Conservation (phyloP, 2,113 vertebrate species). For the Tautogolabrus adspersus region DNA sequence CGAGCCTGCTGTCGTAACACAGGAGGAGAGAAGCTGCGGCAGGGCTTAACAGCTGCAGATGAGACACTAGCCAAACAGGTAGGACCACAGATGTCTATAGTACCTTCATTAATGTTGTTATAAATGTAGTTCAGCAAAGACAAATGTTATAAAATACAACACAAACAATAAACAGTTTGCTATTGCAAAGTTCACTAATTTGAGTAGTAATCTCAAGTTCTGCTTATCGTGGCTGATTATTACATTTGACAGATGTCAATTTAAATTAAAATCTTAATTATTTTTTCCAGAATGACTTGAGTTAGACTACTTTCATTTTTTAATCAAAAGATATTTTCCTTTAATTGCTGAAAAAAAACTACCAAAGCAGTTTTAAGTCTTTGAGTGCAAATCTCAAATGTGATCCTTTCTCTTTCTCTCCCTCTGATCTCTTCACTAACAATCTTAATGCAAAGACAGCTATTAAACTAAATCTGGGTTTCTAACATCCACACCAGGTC, state of each 20-base stretch:
- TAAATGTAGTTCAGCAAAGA: too few species aligned
- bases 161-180: too few species aligned
- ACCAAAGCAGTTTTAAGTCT: background rate
- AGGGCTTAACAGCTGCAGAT: constrained; percentile 86
- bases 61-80: constrained; percentile 93
- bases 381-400: constrained; percentile 14
- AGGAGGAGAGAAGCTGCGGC: constrained; percentile 89
- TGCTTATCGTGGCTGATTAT: too few species aligned
- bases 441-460: constrained; percentile 39
- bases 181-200: too few species aligned
- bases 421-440: constrained; percentile 46
- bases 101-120: too few species aligned
- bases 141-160: too few species aligned
- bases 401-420: constrained; percentile 33
- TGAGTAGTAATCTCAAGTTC: too few species aligned
- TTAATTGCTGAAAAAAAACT: background rate
- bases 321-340: too few species aligned
- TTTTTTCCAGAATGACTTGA: too few species aligned
- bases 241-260: too few species aligned
- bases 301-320: too few species aligned
- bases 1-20: constrained; percentile 95
- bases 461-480: constrained; percentile 58
- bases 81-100: constrained; percentile 28
- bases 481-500: constrained; percentile 54
- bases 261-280: too few species aligned